Evolutionary conservation across 2,797 vertebrate genomes (phyloP).

Genomic region (Apodemus agrarius): DNA sequence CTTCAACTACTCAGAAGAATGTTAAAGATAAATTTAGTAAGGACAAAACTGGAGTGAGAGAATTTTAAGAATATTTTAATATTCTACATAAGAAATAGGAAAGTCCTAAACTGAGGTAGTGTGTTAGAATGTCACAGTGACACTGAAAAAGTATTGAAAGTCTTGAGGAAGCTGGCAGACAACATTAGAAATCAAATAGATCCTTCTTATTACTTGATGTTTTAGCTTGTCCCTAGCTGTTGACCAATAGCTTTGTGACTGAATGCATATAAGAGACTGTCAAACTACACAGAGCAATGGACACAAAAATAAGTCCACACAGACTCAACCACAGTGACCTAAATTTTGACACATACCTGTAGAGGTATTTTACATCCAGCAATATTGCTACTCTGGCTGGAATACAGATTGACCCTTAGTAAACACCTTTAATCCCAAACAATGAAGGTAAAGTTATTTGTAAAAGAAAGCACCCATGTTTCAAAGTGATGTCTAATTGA

Average conservation of each 20-base stretch:
- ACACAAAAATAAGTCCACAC: background rate
- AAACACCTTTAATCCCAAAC: too few species aligned
- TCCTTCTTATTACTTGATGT: background rate
- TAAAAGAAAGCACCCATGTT: too few species aligned
- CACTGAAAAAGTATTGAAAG: slow-evolving; percentile 46
- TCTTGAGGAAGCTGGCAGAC: background rate
- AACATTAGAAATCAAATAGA: slow-evolving; percentile 1
- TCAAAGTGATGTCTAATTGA: too few species aligned
- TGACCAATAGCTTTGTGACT: background rate
- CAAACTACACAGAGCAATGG: background rate
- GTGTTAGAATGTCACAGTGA: background rate
- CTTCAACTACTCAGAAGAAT: background rate
- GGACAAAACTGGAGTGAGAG: background rate
- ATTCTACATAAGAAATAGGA: background rate
- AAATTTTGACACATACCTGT: too few species aligned
- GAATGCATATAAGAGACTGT: background rate
- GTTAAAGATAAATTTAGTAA: background rate
- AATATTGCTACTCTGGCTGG: too few species aligned
- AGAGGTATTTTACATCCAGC: too few species aligned
- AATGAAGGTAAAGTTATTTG: too few species aligned
- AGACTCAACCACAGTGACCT: background rate
- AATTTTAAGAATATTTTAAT: slow-evolving; percentile 32
- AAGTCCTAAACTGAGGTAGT: slow-evolving; percentile 19
- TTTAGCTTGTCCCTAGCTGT: background rate
- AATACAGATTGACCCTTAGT: too few species aligned